Conservation (phyloP, 2,113 vertebrate species). For the Notiomystis cincta region DNA sequence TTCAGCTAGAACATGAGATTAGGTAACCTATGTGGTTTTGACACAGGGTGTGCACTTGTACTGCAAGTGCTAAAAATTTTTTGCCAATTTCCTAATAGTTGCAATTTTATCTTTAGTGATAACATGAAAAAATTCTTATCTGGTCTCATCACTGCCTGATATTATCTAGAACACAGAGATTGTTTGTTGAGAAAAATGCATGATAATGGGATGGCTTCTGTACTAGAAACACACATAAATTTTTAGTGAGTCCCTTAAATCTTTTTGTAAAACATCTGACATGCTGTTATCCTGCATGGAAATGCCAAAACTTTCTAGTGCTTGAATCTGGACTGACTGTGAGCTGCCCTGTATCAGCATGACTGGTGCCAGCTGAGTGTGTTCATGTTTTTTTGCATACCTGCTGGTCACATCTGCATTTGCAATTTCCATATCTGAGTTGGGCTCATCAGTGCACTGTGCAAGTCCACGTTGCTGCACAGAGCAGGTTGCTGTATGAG, state of each 20-base stretch:
- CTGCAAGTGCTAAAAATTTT: background rate
- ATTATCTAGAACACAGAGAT: background rate
- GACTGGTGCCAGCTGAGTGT: fast-evolving
- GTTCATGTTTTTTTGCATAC: background rate
- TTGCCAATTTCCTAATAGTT: background rate
- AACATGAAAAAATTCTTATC: background rate
- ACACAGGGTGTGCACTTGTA: background rate
- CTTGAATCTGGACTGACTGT: background rate
- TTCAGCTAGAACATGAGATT: background rate
- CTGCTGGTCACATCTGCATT: background rate
- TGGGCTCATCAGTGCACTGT: too few species aligned
- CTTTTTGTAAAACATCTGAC: background rate
- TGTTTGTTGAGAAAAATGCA: background rate
- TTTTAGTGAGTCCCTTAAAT: background rate
- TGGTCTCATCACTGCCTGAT: background rate
- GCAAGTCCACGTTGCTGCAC: background rate
- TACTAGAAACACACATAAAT: background rate
- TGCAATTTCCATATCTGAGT: background rate
- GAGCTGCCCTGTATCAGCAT: background rate
- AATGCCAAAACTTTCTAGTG: background rate
- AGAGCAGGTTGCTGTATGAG: background rate
- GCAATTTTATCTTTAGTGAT: background rate
- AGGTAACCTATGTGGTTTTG: background rate
- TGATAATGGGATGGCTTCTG: background rate
- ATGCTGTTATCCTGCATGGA: background rate